Conservation (phyloP, 2,113 vertebrate genomes). For the Prionailurus viverrinus region DNA sequence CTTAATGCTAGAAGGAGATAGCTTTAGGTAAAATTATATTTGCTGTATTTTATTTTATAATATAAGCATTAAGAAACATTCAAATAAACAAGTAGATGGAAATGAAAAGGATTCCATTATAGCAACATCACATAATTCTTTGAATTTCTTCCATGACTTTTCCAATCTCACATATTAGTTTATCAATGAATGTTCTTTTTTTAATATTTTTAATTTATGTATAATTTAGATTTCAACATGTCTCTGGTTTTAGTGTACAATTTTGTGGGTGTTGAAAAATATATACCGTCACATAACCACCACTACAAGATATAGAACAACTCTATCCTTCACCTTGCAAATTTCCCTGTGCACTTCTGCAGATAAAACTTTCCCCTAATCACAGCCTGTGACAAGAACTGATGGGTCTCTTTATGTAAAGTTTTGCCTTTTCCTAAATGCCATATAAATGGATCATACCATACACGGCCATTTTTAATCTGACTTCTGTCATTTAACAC, state of each 20-base stretch:
- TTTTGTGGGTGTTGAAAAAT: neutral
- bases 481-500: neutral
- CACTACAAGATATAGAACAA: neutral
- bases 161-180: neutral
- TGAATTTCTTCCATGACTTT: neutral
- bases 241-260: neutral
- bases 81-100: neutral
- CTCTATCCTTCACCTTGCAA: neutral
- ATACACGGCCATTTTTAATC: neutral
- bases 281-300: neutral
- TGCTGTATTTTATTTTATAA: neutral
- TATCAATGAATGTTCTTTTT: neutral
- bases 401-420: neutral
- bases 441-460: neutral
- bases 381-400: neutral
- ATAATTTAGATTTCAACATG: neutral
- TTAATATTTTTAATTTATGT: neutral
- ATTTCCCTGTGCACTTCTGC: neutral
- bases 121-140: neutral
- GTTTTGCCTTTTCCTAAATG: neutral
- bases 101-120: neutral
- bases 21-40: neutral
- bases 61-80: neutral
- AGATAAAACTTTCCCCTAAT: neutral
- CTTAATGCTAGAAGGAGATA: neutral